Percentiles rank a stretch among this genome's conserved stretches.
Evolutionary conservation across 2,113 vertebrate genomes (phyloP).

Genomic region (Odontesthes bonariensis): DNA sequence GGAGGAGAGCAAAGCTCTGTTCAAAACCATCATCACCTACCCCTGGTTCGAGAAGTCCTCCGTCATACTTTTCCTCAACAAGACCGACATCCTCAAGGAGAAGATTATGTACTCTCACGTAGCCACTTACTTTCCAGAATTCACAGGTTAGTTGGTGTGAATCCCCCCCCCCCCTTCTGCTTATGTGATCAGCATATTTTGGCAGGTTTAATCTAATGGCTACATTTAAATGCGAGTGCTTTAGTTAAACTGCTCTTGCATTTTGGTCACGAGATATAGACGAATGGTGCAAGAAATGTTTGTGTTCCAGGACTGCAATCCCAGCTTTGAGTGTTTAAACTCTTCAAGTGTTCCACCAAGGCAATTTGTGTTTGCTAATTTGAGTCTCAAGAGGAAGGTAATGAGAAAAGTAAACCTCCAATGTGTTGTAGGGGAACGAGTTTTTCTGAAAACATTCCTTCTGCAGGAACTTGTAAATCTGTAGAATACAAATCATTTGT

Average conservation of each 20-base stretch:
- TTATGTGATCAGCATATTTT: not conserved
- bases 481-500: not conserved
- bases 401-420: not conserved
- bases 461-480: too few relatives aligned
- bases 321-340: too few relatives aligned
- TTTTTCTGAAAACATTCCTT: not conserved
- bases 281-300: not conserved
- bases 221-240: not conserved
- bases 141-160: slow-evolving; percentile 81
- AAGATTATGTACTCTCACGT: slow-evolving; percentile 90
- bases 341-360: too few relatives aligned
- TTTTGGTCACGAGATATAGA: too few relatives aligned
- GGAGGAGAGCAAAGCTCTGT: slow-evolving; percentile 90
- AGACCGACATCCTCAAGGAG: slow-evolving; percentile 91
- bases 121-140: slow-evolving; percentile 90
- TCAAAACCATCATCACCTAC: slow-evolving; percentile 92
- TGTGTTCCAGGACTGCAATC: not conserved
- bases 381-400: not conserved
- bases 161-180: not conserved
- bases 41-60: slow-evolving; percentile 93
- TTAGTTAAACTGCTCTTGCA: too few relatives aligned
- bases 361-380: not conserved
- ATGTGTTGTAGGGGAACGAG: not conserved
- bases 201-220: not conserved
- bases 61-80: slow-evolving; percentile 93